phyloP scores from a whole-genome alignment of 2,113 vertebrate species.

The Aegypius monachus region DNA sequence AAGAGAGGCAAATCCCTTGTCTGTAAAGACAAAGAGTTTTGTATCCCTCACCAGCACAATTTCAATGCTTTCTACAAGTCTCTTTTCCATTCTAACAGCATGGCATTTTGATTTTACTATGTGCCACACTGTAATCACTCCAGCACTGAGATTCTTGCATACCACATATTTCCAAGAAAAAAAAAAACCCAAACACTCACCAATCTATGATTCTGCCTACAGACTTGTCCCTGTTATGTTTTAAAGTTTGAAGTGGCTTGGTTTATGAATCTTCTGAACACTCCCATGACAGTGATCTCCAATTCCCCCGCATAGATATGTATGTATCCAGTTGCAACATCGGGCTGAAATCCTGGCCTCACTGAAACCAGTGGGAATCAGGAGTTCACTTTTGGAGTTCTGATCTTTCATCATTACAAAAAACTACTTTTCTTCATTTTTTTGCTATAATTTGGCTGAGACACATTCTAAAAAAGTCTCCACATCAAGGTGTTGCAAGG shows the following conservation, averaged over 20 bases:
- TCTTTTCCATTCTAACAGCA: slow-evolving; percentile 61
- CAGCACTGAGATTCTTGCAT: slow-evolving; percentile 42
- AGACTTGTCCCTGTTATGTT: not conserved
- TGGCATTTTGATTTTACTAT: slow-evolving; percentile 44
- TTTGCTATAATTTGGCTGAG: not conserved
- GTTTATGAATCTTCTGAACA: not conserved
- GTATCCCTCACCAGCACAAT: slow-evolving; percentile 51
- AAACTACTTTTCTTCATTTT: not conserved
- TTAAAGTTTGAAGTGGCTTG: not conserved
- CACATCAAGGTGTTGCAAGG: not conserved
- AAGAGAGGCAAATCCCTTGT: slow-evolving; percentile 47
- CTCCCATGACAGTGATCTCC: not conserved
- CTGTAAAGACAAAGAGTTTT: slow-evolving; percentile 64
- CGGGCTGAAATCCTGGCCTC: not conserved
- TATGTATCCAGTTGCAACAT: not conserved
- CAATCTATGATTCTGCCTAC: not conserved
- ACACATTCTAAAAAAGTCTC: not conserved
- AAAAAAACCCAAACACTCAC: not conserved
- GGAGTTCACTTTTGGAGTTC: not conserved
- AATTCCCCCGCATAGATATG: not conserved
- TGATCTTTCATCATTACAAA: not conserved
- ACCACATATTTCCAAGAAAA: slow-evolving; percentile 40
- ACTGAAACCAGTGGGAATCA: not conserved
- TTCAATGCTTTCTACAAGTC: slow-evolving; percentile 56
- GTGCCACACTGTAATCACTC: slow-evolving; percentile 61